phyloP scores from a whole-genome alignment of 2,797 vertebrate species.

The Lophura swinhoii region DNA sequence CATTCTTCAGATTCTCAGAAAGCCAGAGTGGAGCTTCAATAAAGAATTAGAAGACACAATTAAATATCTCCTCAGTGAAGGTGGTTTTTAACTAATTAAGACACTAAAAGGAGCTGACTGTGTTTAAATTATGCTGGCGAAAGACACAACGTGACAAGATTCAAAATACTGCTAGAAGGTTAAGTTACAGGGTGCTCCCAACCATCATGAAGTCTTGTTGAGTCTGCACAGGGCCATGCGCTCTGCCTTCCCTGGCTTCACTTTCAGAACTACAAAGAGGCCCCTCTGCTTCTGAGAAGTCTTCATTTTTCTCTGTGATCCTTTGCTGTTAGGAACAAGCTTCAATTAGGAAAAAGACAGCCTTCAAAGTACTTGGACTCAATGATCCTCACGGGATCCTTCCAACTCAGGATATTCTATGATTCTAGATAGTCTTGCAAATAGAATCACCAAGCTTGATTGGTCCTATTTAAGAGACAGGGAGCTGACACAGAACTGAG shows the following conservation, averaged over 20 bases:
- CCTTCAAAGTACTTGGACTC: neutral
- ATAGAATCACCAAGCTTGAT: neutral
- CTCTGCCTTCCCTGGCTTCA: neutral
- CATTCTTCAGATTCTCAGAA: slow-evolving; percentile 10
- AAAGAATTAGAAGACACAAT: neutral
- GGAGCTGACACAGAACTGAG: neutral
- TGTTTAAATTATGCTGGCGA: neutral
- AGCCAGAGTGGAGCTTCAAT: neutral
- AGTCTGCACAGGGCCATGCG: rapidly evolving
- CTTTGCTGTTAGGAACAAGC: neutral
- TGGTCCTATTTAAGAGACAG: neutral
- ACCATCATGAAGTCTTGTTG: neutral
- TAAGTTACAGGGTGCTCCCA: neutral
- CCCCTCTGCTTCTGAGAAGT: neutral
- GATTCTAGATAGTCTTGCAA: neutral
- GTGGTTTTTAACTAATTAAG: slow-evolving; percentile 4
- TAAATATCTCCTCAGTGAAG: slow-evolving; percentile 1
- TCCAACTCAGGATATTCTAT: neutral
- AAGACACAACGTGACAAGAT: neutral
- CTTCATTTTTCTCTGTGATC: neutral
- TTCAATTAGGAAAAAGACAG: neutral
- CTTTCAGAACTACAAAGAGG: neutral
- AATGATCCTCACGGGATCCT: neutral
- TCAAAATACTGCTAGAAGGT: neutral
- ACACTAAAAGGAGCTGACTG: neutral